phyloP scores from a whole-genome alignment of 2,797 vertebrate species.

The Anisognathus igniventris region DNA sequence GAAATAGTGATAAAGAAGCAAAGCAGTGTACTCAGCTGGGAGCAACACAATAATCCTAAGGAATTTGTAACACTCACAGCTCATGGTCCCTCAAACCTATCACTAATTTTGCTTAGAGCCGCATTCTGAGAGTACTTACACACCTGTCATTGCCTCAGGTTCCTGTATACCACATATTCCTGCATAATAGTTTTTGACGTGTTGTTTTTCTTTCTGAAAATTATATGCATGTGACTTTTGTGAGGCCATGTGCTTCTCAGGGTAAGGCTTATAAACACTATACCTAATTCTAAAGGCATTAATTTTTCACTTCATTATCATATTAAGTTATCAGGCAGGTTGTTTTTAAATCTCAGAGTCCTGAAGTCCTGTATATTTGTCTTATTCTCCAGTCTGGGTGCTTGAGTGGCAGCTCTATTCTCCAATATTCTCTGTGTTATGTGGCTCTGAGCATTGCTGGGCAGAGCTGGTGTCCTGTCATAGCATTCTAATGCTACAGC shows the following conservation, averaged over 20 bases:
- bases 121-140: not conserved
- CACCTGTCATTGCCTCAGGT: not conserved
- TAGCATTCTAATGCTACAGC: not conserved
- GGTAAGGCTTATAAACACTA: not conserved
- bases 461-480: not conserved
- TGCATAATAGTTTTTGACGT: not conserved
- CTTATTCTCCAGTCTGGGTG: not conserved
- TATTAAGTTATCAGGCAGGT: not conserved
- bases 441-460: not conserved
- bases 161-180: not conserved
- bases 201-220: not conserved
- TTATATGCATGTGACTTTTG: accelerated
- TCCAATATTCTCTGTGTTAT: not conserved
- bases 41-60: not conserved
- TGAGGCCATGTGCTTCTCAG: not conserved
- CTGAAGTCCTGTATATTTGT: not conserved
- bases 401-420: not conserved
- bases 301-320: not conserved
- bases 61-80: not conserved
- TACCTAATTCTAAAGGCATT: not conserved
- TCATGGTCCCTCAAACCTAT: not conserved
- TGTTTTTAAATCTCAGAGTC: not conserved
- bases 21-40: not conserved
- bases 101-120: not conserved
- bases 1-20: not conserved